Conservation (phyloP, 2,113 vertebrate species). For the Brienomyrus longianalis region DNA sequence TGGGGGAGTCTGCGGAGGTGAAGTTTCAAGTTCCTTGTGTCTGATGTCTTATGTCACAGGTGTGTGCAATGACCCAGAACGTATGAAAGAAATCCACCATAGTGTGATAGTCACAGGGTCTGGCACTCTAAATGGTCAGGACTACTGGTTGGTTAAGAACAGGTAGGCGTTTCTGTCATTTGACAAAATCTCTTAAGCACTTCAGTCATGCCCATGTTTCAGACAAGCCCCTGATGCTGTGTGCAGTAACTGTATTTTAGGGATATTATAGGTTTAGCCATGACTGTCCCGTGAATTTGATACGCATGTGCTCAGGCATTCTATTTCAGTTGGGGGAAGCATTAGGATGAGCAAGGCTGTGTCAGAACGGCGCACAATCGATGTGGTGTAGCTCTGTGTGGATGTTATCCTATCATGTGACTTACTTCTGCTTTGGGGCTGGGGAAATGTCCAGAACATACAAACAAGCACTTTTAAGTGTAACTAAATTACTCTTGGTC, state of each 20-base stretch:
- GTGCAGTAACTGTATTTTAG: background rate
- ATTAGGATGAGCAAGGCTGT: background rate
- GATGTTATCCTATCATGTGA: slow-evolving; percentile 52
- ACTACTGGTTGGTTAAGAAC: slow-evolving; percentile 84
- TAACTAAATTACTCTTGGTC: no score
- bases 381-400: slow-evolving; percentile 50
- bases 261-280: background rate
- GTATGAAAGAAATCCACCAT: slow-evolving; percentile 65
- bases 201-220: background rate
- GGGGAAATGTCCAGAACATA: background rate
- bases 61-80: slow-evolving; percentile 38
- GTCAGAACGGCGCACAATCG: background rate
- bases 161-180: slow-evolving; percentile 54
- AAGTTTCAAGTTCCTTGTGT: background rate
- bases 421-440: background rate
- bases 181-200: background rate
- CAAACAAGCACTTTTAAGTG: no score
- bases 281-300: background rate
- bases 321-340: background rate
- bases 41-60: slow-evolving; percentile 23
- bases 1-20: background rate
- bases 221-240: background rate
- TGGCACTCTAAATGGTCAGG: slow-evolving; percentile 54
- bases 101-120: slow-evolving; percentile 67
- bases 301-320: background rate